A percentile compares a stretch with the other conserved stretches of the same genome.
phyloP scores from a whole-genome alignment of 2,888 invertebrate species.

The Ligdia adustata region DNA sequence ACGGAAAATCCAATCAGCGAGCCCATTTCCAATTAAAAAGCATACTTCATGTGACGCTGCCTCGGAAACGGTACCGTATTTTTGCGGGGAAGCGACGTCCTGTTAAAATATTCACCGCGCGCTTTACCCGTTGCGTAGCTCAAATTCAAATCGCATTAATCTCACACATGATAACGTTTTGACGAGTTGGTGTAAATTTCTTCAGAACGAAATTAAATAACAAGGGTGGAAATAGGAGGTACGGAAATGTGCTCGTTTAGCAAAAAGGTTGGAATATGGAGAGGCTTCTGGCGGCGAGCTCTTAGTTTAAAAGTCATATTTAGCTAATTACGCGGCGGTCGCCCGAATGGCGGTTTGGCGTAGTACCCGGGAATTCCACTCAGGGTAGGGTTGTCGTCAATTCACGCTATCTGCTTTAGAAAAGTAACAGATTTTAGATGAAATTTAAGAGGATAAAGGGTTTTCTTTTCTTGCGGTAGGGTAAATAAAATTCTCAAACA shows the following conservation, averaged over 20 bases:
- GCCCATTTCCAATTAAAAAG: constrained; percentile 28
- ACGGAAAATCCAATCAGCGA: constrained; percentile 32
- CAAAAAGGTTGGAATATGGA: constrained; percentile 61
- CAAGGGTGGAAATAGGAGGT: constrained; percentile 46
- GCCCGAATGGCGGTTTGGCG: constrained; percentile 52
- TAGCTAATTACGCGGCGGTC: constrained; percentile 72
- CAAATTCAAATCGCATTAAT: constrained; percentile 50
- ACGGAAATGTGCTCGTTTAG: constrained; percentile 58
- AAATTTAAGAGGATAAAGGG: too few relatives aligned
- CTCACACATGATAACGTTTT: constrained; percentile 54
- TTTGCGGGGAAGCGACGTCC: constrained; percentile 31
- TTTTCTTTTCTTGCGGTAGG: too few relatives aligned
- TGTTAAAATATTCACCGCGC: constrained; percentile 45
- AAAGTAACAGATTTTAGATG: background rate
- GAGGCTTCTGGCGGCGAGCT: constrained; percentile 58
- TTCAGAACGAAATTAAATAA: constrained; percentile 55
- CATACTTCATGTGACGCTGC: constrained; percentile 24
- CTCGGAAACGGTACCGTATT: constrained; percentile 24
- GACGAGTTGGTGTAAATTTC: constrained; percentile 57
- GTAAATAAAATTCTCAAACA: too few relatives aligned
- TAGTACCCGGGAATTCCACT: constrained; percentile 50
- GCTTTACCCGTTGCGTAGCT: constrained; percentile 32
- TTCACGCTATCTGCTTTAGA: background rate
- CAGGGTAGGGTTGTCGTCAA: constrained; percentile 22
- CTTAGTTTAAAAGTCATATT: constrained; percentile 78